Percentiles rank a stretch among this genome's conserved stretches.
Evolutionary conservation across 2,888 invertebrate species (phyloP).

Genomic region (Scaptomyza polygonia): DNA sequence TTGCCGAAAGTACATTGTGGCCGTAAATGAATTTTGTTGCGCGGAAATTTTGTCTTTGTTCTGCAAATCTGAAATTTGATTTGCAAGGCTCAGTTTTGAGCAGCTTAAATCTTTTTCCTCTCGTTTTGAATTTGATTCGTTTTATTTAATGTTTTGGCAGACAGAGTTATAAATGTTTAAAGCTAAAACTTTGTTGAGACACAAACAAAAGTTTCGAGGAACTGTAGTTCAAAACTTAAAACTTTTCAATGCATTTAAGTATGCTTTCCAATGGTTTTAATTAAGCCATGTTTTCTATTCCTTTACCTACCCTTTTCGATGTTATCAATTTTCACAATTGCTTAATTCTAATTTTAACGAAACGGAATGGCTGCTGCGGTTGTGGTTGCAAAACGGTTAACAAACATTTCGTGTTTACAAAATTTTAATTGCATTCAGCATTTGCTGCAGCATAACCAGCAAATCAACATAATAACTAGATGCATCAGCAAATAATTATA

Average conservation of each 20-base stretch:
- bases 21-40: conserved; percentile 20
- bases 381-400: conserved; percentile 35
- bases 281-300: no score
- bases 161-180: no score
- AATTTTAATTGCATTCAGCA: background rate
- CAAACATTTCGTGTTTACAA: conserved; percentile 16
- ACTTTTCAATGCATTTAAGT: no score
- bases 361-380: conserved; percentile 16
- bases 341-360: conserved; percentile 21
- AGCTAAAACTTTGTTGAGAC: no score
- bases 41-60: background rate
- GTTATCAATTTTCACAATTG: no score
- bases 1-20: background rate
- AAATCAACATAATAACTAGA: conserved; percentile 24
- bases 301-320: no score
- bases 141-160: background rate
- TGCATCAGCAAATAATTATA: conserved; percentile 31
- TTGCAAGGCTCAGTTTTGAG: conserved; percentile 10
- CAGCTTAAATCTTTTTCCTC: background rate
- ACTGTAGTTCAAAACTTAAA: background rate
- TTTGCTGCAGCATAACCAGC: background rate
- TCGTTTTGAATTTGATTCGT: background rate
- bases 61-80: conserved; percentile 18
- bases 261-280: no score
- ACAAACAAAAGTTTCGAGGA: background rate